Conservation (phyloP, 2,888 invertebrate species). For the Diogma glabrata region DNA sequence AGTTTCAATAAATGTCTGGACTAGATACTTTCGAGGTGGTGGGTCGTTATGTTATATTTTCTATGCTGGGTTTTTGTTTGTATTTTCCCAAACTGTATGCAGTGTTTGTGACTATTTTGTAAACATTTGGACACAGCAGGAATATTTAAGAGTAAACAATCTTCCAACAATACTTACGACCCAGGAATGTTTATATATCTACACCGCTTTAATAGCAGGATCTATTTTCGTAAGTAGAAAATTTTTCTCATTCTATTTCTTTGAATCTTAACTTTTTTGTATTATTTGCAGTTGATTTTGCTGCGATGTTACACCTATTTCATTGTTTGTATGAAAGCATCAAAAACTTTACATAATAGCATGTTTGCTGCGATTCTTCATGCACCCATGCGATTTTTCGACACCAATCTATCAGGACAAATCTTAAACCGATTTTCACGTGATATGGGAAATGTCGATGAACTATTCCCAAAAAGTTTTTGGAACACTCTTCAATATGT, state of each 20-base stretch:
- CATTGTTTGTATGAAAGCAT: conserved; percentile 63
- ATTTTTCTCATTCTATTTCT: too few relatives aligned
- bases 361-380: conserved; percentile 72
- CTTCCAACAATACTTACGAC: conserved; percentile 13
- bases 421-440: conserved; percentile 68
- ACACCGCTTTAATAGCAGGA: conserved; percentile 23
- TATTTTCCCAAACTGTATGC: conserved; percentile 43
- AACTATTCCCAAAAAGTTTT: conserved; percentile 41
- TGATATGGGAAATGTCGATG: conserved; percentile 54
- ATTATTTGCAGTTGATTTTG: too few relatives aligned
- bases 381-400: conserved; percentile 75
- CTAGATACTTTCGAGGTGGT: conserved; percentile 39
- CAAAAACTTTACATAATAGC: conserved; percentile 63
- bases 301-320: conserved; percentile 58
- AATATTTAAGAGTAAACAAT: conserved; percentile 27
- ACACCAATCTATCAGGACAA: conserved; percentile 66
- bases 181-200: conserved; percentile 33
- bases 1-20: conserved; percentile 35
- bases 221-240: not conserved
- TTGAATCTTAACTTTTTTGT: too few relatives aligned
- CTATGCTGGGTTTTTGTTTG: conserved; percentile 35
- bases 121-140: conserved; percentile 43
- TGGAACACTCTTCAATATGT: conserved; percentile 43
- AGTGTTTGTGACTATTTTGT: conserved; percentile 52
- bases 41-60: too few relatives aligned